Base-by-base conservation (phyloP, 2,797 vertebrate genomes). In the Lindbergichthys nudifrons region DNA sequence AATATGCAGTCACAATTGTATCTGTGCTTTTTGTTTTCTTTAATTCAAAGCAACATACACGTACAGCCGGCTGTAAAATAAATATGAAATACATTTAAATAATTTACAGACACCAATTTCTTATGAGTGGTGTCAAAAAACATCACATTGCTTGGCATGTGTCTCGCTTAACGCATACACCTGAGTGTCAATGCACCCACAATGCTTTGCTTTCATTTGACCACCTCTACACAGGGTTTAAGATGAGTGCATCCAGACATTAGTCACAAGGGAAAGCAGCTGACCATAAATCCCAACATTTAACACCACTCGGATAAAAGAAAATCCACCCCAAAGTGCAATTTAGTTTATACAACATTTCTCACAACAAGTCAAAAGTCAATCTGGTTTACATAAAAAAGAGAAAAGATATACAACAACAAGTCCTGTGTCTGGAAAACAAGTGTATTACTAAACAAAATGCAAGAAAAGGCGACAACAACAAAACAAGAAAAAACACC, bases 221-320 rank as follows among this genome's bases (percentile, higher is more conserved):
- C 58, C 42, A 59, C 41, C 26, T 70, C 11, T 32, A 18, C 16
- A n/a, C 18, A 70, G 30, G 48, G 7, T 42, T 57, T 64, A n/a
- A 67, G 45, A 66, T 77, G 32, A 45, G 53, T 53, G 9, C 47
- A 46, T 47, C 42, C 16, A 56, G 19, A 68, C 47, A 43, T 62
- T 73, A 62, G 54, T 73, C 53, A 18, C 50, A 45, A 70, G 56
- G 62, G 60, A 83, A 73, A 67, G 19, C 26, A 67, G 15, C 41
- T 52, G 43, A 70, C 30, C 16, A n/a, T 45, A 39, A 11, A 71
- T 9, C 32, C 58, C 59, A 39, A 43, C 16, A 53, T 77, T 64
- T 15, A 70, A 70, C 21, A 30, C 32, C 23, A 63, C 14, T 45
- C 45, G 50, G 15, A 21, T 51, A 23, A 23, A 70, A 57, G 32